These are phyloP conservation scores for Aethina tumida DNA, from an alignment of 1,140 invertebrate species.

Conservation along the genomic window DNA sequence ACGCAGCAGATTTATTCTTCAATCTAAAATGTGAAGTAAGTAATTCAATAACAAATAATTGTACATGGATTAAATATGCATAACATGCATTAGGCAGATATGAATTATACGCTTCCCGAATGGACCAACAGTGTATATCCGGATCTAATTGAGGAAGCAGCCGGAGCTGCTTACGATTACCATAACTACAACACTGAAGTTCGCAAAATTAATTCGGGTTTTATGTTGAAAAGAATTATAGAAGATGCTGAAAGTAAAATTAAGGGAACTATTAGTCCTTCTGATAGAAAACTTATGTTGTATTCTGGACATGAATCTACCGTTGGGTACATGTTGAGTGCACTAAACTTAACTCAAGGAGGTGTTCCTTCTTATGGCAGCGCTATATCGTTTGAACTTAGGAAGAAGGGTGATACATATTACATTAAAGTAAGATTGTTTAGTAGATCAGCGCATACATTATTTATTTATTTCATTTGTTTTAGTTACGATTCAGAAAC, in stretches of 20 bases:
- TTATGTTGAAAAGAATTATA: conserved; percentile 15
- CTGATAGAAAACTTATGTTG: too few species aligned
- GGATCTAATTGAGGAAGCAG: conserved; percentile 15
- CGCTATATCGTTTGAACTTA: not conserved
- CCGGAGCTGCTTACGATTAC: conserved; percentile 19
- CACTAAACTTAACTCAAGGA: too few species aligned
- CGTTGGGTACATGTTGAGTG: too few species aligned
- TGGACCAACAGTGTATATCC: conserved; percentile 29
- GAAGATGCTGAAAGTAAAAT: not conserved
- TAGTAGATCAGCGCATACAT: too few species aligned
- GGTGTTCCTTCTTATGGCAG: too few species aligned
- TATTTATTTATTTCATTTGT: too few species aligned
- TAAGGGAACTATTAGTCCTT: too few species aligned
- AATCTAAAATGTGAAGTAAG: conserved; percentile 18
- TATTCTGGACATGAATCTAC: too few species aligned
- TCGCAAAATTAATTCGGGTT: conserved; percentile 16
- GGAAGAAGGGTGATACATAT: not conserved
- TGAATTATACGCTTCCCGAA: conserved; percentile 25
- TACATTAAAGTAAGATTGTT: not conserved
- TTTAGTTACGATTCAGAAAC: too few species aligned
- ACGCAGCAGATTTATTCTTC: conserved; percentile 25
- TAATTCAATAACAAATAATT: conserved; percentile 3
- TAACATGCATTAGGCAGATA: conserved; percentile 11
- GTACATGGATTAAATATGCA: not conserved
- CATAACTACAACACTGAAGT: conserved; percentile 14